Evolutionary conservation across 2,797 vertebrate genomes (phyloP), one percentile per base, ranked within the genome.

Genomic region (Dicrostonyx torquatus): DNA sequence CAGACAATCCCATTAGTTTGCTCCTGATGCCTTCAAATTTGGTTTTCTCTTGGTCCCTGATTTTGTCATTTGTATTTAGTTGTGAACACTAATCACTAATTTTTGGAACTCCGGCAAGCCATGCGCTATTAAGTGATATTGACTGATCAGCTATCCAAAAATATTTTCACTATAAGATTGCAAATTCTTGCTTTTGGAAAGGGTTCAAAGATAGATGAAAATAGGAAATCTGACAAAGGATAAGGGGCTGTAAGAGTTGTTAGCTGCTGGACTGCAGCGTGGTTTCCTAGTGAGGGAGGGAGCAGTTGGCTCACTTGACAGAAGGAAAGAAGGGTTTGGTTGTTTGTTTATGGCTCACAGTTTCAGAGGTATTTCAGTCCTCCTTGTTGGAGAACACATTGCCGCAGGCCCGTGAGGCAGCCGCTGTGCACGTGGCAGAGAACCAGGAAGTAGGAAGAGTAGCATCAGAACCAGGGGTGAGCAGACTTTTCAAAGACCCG

Each of bases 61-160:
- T 95, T 58, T 40, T 83, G 91, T 58, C 34, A 62, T 84, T 93
- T 96, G 40, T 90, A 89, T 73, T 96, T 29, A 91, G 4, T 50
- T 94, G 10, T 78, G 75, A 72, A 91, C 5, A 48, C 60, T 95
- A 85, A 86, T 55, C 84, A 43, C 60, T 95, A 53, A 87, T 66
- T 84, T 92, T 91, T 93, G 89, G 72, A 78, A 26, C 45, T 95
- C 91, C 91, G 79, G 43, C 76, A 96, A 78, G 20, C 8, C 31
- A 58, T 91, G 29, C 7, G 43, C 89, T 77, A 70, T 91, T 83
- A 85, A 84, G 34, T 90, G 31, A 43, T 93, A 62, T 20, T 72
- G 48, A 60, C 78, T 89, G 43, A 92, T 79, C 31, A 75, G 5
- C 34, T 83, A 3, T 91, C 53, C 78, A 50, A 73, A 95, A 79